Conservation (phyloP, 2,113 vertebrate species). For the Phyllopteryx taeniolatus region DNA sequence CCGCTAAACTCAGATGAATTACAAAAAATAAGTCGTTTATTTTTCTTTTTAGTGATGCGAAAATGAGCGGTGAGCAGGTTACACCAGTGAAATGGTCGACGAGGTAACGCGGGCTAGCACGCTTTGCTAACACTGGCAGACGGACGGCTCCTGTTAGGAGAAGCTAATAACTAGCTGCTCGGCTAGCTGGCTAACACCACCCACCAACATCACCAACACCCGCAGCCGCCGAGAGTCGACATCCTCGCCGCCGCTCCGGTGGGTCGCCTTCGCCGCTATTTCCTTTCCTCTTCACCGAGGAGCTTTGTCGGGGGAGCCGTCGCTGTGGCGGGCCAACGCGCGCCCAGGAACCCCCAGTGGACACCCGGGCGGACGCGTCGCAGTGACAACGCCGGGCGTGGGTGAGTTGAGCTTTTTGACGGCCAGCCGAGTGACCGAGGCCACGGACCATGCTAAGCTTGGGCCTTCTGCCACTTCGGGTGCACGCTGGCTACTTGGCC, state of each 20-base stretch:
- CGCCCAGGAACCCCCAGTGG: constrained; percentile 54
- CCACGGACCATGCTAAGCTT: constrained; percentile 51
- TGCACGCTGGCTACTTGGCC: constrained; percentile 44
- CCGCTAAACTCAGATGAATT: constrained; percentile 20
- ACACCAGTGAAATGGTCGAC: neutral
- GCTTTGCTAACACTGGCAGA: constrained; percentile 52
- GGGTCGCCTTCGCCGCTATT: neutral
- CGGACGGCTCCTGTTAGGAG: constrained; percentile 5
- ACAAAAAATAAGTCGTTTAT: constrained; percentile 13
- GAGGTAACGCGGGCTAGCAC: constrained; percentile 16
- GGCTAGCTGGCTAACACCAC: constrained; percentile 33
- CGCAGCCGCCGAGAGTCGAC: constrained; percentile 30
- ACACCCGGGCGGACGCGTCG: constrained; percentile 70
- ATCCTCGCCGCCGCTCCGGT: constrained; percentile 4
- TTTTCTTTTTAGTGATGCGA: neutral
- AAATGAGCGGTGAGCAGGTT: neutral
- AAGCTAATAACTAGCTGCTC: constrained; percentile 43
- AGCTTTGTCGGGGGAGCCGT: constrained; percentile 45
- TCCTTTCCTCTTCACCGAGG: constrained; percentile 26
- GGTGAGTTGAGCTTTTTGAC: constrained; percentile 55
- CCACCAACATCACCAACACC: neutral
- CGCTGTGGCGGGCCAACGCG: constrained; percentile 73
- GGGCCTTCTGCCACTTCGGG: constrained; percentile 32
- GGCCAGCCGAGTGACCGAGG: constrained; percentile 45
- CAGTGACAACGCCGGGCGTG: constrained; percentile 67